Evolutionary conservation across 1,140 invertebrate species (phyloP).

Genomic region (Leptopilina clavipes): DNA sequence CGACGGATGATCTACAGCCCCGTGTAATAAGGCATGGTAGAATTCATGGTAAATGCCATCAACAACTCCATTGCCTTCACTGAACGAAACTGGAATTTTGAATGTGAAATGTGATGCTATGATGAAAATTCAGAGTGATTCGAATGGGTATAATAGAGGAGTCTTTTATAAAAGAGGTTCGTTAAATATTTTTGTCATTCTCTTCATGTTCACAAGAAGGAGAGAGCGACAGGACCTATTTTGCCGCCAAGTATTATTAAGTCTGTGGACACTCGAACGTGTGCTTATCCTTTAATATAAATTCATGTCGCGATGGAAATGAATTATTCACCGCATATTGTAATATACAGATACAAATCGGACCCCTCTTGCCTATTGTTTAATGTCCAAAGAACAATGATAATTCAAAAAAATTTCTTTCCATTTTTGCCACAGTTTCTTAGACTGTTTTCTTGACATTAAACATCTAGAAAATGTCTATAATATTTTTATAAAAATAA

Average conservation of each 20-base stretch:
- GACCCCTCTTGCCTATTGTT: conserved; percentile 34
- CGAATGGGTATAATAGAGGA: background rate
- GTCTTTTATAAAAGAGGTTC: background rate
- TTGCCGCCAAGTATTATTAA: conserved; percentile 16
- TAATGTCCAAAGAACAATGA: conserved; percentile 25
- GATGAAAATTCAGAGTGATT: background rate
- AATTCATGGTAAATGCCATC: conserved; percentile 50
- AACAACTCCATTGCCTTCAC: background rate
- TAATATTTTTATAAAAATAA: too few relatives aligned
- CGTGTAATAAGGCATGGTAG: conserved; percentile 60
- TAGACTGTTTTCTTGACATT: too few relatives aligned
- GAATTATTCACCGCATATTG: conserved; percentile 62
- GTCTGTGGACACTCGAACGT: background rate
- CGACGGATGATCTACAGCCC: conserved; percentile 68
- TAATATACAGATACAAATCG: conserved; percentile 55
- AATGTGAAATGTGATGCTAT: conserved; percentile 19
- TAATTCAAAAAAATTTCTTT: too few relatives aligned
- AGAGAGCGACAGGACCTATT: conserved; percentile 21
- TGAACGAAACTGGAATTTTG: background rate
- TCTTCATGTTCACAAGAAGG: conserved; percentile 25
- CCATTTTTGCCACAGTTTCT: too few relatives aligned
- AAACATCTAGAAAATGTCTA: too few relatives aligned
- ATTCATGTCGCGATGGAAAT: conserved; percentile 57
- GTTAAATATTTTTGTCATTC: conserved; percentile 34
- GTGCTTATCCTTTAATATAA: conserved; percentile 55